Evolutionary conservation across 2,113 vertebrate genomes (phyloP).

Genomic region (Phrynocephalus versicolor): DNA sequence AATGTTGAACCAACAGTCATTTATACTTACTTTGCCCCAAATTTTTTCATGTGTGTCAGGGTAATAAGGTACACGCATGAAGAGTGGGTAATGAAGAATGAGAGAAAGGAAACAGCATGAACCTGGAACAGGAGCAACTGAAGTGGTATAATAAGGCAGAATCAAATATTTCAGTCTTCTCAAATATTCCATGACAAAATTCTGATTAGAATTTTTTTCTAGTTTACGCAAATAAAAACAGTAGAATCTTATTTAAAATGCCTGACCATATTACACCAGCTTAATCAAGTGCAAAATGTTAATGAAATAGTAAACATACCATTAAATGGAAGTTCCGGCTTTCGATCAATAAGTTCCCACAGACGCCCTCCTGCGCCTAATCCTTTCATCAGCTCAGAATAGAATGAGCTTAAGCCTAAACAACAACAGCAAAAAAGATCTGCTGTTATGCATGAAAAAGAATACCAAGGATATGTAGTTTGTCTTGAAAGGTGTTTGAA

Average conservation of each 20-base stretch:
- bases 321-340: conserved; percentile 85
- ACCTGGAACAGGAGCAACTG: background rate
- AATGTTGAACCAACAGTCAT: background rate
- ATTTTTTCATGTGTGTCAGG: background rate
- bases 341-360: conserved; percentile 92
- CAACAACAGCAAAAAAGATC: background rate
- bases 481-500: background rate
- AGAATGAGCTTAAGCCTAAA: conserved; percentile 94
- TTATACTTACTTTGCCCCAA: background rate
- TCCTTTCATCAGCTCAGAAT: conserved; percentile 96
- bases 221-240: background rate
- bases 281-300: background rate
- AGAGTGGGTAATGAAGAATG: background rate
- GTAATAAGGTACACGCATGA: background rate
- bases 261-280: background rate
- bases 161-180: no score
- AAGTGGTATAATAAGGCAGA: background rate
- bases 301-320: conserved; percentile 72
- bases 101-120: background rate
- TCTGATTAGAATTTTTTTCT: background rate
- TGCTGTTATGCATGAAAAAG: conserved; percentile 18
- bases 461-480: conserved; percentile 23
- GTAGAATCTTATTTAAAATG: background rate
- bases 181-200: no score
- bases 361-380: conserved; percentile 92